A percentile compares a stretch with the other conserved stretches of the same genome.
Conservation (phyloP, 2,888 invertebrate genomes). For the Drosophila lacicola region DNA sequence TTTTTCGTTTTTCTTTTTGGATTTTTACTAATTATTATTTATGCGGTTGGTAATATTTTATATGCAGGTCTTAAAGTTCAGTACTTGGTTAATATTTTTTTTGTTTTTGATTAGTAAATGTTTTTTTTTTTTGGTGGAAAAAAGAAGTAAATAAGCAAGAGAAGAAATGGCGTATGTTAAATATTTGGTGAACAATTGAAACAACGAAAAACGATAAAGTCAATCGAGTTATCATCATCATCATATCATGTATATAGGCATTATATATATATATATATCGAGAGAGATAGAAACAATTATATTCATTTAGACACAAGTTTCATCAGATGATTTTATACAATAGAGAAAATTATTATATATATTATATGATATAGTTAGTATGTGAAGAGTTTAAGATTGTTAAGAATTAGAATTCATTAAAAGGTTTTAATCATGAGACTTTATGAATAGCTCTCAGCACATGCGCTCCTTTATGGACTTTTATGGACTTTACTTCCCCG, state of each 20-base stretch:
- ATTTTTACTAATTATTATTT: conserved; percentile 51
- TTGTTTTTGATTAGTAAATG: conserved; percentile 50
- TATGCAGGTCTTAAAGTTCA: conserved; percentile 62
- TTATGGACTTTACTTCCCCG: not conserved
- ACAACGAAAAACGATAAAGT: conserved; percentile 70
- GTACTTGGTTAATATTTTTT: conserved; percentile 46
- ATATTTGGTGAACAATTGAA: conserved; percentile 79
- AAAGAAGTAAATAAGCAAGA: conserved; percentile 81
- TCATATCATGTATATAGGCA: conserved; percentile 18
- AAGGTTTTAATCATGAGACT: conserved; percentile 26
- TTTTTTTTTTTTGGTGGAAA: conserved; percentile 67
- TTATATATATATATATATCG: conserved; percentile 20
- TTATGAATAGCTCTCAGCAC: conserved; percentile 27
- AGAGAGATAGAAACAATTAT: conserved; percentile 42
- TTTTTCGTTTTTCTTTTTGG: conserved; percentile 29
- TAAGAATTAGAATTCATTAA: conserved; percentile 39
- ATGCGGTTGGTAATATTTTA: conserved; percentile 50
- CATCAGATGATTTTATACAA: conserved; percentile 44
- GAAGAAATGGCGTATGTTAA: conserved; percentile 81
- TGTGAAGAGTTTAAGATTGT: conserved; percentile 36
- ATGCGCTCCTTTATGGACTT: conserved; percentile 39
- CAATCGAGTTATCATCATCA: conserved; percentile 72
- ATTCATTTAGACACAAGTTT: conserved; percentile 25
- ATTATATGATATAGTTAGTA: conserved; percentile 14
- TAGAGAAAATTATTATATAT: conserved; percentile 24